Percentiles rank a stretch among this genome's conserved stretches.
These are phyloP conservation scores for Montipora efflorescens DNA, from an alignment of 64 coral and sea anemone genomes.

Conservation along the genomic window DNA sequence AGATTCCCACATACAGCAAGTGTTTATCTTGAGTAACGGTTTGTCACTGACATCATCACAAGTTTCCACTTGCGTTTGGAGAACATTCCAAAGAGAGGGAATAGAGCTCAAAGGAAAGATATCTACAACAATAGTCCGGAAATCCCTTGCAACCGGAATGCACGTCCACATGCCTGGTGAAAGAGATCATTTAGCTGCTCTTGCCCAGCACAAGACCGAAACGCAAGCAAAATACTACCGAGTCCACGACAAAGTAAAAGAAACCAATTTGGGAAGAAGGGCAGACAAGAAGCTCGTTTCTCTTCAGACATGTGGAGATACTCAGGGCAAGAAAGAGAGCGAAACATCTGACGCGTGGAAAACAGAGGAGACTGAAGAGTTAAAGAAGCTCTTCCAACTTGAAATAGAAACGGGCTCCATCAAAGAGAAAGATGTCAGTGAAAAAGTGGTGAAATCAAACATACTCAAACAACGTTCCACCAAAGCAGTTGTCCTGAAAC, in stretches of 20 bases:
- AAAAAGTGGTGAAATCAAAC: slow-evolving; percentile 44
- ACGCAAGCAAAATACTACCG: slow-evolving; percentile 64
- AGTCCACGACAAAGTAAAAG: slow-evolving; percentile 54
- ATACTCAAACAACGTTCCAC: slow-evolving; percentile 18
- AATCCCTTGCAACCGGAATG: slow-evolving; percentile 61
- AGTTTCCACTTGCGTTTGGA: slow-evolving; percentile 38
- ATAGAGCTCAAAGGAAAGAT: slow-evolving; percentile 41
- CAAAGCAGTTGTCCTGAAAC: slow-evolving; percentile 54
- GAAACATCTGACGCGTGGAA: slow-evolving; percentile 5
- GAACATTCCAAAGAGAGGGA: slow-evolving; percentile 69
- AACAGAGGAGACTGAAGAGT: slow-evolving; percentile 28
- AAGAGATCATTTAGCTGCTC: slow-evolving; percentile 57
- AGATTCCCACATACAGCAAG: no score
- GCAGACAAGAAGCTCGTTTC: slow-evolving; percentile 67
- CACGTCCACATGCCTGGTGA: slow-evolving; percentile 53
- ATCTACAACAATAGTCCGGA: slow-evolving; percentile 44
- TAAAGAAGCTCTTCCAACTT: slow-evolving; percentile 39
- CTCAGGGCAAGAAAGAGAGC: background rate
- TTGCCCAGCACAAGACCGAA: slow-evolving; percentile 66
- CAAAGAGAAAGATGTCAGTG: slow-evolving; percentile 16
- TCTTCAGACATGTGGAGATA: background rate
- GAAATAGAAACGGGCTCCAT: slow-evolving; percentile 51
- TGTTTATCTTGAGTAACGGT: slow-evolving; percentile 67
- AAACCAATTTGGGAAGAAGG: slow-evolving; percentile 60
- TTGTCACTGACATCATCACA: slow-evolving; percentile 61